Evolutionary conservation across 2,797 vertebrate species (phyloP), one percentile per base, ranked within the genome.

Genomic region (Agapornis canus): DNA sequence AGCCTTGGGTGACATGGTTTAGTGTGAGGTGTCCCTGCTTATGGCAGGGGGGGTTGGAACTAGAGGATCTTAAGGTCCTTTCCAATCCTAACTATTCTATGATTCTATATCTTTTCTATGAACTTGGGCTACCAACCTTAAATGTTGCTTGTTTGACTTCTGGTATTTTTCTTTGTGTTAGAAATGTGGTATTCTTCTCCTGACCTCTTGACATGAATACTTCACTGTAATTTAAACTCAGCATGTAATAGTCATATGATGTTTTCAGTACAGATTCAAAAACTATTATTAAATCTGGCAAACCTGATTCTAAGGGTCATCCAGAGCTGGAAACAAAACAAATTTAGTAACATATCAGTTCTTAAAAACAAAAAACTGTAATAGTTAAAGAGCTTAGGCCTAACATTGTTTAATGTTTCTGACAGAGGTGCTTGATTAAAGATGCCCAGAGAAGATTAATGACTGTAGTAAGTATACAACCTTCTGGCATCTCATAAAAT

Each of bases 401-500:
- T 91, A 90, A 66, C 59, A 65, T 65, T 54, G 49, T 76, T 75
- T 89, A 86, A 73, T 88, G 61, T 13, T 88, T 82, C 71, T 85
- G 72, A 87, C 78, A 86, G 56, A 84, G 11, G 49, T 60, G 37
- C 48, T 66, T 94, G 83, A 97, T 97, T 96, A 96, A 96, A 94
- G 91, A 91, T 3, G 3, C 79, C 20, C 25, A 60, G 59, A 92
- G 60, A 86, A 97, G 95, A 97, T 97, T 96, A 95, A 96, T 93
- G 91, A 92, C 47, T 95, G 70, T 77, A 87, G 45, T 47, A 84
- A 82, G 54, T 85, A 71, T 78, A 83, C 4, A 4, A 97, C 96
- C 92, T 97, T 95, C 96, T 92, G 90, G 78, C 39, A 77, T 68
- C 85, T 92, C 91, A 90, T 86, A 68, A 95, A 96, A 91, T 40